Evolutionary conservation across 2,113 vertebrate species (phyloP).

Genomic region (Empidonax alnorum): DNA sequence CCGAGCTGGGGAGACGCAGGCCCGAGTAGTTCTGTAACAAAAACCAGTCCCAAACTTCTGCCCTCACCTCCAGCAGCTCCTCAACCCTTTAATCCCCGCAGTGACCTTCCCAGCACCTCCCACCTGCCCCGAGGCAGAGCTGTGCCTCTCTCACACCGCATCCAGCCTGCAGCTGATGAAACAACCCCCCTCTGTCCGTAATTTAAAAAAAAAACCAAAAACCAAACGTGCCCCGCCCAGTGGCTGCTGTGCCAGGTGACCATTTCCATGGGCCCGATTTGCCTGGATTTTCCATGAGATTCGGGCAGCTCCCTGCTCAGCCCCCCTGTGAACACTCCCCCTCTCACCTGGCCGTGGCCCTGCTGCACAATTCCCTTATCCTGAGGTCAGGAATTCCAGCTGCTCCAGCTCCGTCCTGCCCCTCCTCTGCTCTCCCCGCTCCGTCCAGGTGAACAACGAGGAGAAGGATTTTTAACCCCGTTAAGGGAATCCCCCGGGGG

Average conservation of each 20-base stretch:
- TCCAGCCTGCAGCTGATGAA: no score
- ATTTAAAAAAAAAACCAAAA: no score
- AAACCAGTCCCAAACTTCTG: no score
- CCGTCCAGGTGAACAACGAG: accelerated
- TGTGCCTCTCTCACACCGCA: no score
- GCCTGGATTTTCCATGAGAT: accelerated
- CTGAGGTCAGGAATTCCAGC: not conserved
- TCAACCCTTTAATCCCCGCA: no score
- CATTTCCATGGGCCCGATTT: not conserved
- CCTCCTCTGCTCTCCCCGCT: not conserved
- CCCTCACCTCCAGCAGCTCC: no score
- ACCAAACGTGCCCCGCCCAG: no score
- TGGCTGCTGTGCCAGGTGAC: not conserved
- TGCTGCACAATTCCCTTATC: not conserved
- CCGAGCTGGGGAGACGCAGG: no score
- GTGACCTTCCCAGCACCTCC: no score
- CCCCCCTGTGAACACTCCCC: not conserved
- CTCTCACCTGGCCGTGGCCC: not conserved
- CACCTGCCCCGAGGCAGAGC: no score
- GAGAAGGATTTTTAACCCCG: slow-evolving; percentile 19
- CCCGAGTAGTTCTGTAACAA: no score
- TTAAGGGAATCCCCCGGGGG: slow-evolving; percentile 30
- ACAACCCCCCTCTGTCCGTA: no score
- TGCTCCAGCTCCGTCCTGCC: not conserved
- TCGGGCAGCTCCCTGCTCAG: not conserved